Percentiles rank a stretch among this genome's conserved stretches.
These are phyloP conservation scores for Dolichoris vasculosae DNA, from an alignment of 1,140 invertebrate genomes.

Conservation along the genomic window DNA sequence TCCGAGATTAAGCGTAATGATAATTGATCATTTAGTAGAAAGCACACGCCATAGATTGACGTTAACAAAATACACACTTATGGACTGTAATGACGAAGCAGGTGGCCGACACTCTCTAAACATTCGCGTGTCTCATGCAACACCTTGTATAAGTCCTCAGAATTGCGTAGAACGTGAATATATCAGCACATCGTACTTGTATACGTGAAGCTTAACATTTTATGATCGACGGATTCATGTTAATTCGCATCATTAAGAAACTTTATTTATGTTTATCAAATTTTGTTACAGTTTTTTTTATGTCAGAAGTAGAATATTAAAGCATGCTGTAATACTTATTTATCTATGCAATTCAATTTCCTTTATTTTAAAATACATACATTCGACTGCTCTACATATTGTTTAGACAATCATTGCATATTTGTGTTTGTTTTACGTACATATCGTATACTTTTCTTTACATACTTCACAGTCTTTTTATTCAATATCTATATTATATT, in stretches of 20 bases:
- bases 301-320: neutral
- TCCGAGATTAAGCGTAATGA: slow-evolving; percentile 36
- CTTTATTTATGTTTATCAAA: neutral
- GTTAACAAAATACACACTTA: slow-evolving; percentile 57
- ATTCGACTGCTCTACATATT: neutral
- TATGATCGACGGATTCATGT: neutral
- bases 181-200: neutral
- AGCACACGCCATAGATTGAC: slow-evolving; percentile 42
- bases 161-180: neutral
- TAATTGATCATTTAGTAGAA: slow-evolving; percentile 58
- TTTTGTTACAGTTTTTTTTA: neutral
- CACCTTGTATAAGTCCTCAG: slow-evolving; percentile 39
- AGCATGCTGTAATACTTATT: neutral
- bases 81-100: slow-evolving; percentile 6
- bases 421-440: too few relatives aligned
- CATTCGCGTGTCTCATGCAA: slow-evolving; percentile 61
- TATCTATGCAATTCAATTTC: neutral
- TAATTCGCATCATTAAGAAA: slow-evolving; percentile 4
- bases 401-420: too few relatives aligned
- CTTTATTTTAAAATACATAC: neutral
- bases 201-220: neutral
- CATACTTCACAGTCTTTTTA: too few relatives aligned
- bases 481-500: too few relatives aligned
- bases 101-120: neutral
- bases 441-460: too few relatives aligned